Evolutionary conservation across 2,888 invertebrate species (phyloP).

Genomic region (Patella ulyssiponensis): DNA sequence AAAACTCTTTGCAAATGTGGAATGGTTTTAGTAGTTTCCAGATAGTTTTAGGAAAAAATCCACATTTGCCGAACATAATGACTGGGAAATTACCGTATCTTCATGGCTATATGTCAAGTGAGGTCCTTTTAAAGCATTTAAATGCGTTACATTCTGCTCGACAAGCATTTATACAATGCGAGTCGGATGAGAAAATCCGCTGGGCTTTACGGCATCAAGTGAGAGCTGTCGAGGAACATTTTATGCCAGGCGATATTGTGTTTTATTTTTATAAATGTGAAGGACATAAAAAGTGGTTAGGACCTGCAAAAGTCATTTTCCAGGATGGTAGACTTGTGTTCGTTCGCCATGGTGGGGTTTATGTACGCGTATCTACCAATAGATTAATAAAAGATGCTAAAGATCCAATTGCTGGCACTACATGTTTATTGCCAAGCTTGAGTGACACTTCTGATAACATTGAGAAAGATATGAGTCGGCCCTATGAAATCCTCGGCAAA

Average conservation of each 20-base stretch:
- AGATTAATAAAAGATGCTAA: too few species aligned
- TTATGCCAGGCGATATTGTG: background rate
- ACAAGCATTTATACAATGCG: background rate
- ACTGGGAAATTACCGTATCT: background rate
- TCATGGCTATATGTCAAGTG: constrained; percentile 1
- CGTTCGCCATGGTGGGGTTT: too few species aligned
- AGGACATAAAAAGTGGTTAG: background rate
- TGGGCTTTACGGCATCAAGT: background rate
- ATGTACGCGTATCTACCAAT: too few species aligned
- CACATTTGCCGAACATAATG: background rate
- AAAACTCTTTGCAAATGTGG: constrained; percentile 14
- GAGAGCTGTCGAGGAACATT: background rate
- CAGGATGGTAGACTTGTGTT: too few species aligned
- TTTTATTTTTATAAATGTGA: constrained; percentile 3
- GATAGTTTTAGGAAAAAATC: constrained; percentile 8
- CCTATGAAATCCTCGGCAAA: too few species aligned
- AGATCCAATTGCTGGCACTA: too few species aligned
- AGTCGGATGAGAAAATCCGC: background rate
- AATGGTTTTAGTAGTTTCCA: constrained; percentile 14
- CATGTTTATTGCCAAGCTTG: too few species aligned
- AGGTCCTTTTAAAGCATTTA: background rate
- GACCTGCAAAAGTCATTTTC: background rate
- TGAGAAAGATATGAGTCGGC: too few species aligned
- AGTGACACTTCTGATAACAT: too few species aligned
- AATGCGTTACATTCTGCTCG: background rate